Evolutionary conservation across 2,888 invertebrate genomes (phyloP).

Genomic region (Hydrotaea diabolus): DNA sequence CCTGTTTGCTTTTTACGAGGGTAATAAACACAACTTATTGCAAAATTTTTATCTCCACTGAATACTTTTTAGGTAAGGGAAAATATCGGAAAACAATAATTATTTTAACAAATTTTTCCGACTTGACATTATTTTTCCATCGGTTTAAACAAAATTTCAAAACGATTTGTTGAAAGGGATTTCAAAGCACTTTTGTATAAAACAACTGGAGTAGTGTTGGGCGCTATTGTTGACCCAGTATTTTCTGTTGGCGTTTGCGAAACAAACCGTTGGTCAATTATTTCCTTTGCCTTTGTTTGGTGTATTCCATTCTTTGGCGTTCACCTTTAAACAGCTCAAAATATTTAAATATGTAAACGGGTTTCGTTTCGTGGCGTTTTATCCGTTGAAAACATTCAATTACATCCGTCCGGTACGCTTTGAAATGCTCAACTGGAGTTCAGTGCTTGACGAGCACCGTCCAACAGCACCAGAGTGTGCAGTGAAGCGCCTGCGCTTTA

Average conservation of each 20-base stretch:
- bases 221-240: background rate
- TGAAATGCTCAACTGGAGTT: conserved; percentile 62
- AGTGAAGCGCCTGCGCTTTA: conserved; percentile 8
- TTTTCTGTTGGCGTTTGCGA: background rate
- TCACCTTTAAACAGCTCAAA: conserved; percentile 7
- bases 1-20: too few relatives aligned
- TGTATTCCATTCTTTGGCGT: background rate
- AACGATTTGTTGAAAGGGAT: background rate
- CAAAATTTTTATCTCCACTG: too few relatives aligned
- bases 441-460: background rate
- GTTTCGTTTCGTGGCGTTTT: conserved; percentile 15
- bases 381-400: conserved; percentile 40
- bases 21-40: too few relatives aligned
- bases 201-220: background rate
- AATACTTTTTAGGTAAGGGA: too few relatives aligned
- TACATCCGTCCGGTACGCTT: conserved; percentile 53
- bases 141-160: too few relatives aligned
- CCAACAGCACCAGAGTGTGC: background rate
- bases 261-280: background rate
- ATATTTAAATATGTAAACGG: conserved; percentile 31
- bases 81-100: too few relatives aligned
- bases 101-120: too few relatives aligned
- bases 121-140: too few relatives aligned
- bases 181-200: background rate
- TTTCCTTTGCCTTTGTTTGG: background rate